These are phyloP conservation scores for Microctenopoma steveboyesi DNA, from an alignment of 2,797 vertebrate genomes.

Conservation along the genomic window DNA sequence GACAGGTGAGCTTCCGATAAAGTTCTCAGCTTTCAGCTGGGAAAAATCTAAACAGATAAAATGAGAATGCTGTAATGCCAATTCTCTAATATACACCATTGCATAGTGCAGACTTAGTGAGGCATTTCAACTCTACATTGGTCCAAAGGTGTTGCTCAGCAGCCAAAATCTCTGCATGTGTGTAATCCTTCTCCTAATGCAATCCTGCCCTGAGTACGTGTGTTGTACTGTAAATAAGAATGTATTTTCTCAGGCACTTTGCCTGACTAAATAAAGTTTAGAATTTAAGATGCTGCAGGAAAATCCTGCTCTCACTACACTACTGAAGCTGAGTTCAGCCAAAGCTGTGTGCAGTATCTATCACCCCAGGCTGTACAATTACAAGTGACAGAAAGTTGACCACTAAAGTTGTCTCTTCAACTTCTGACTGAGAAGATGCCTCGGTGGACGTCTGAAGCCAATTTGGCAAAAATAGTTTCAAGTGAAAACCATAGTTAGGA, in stretches of 20 bases:
- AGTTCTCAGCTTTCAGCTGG: slow-evolving; percentile 33
- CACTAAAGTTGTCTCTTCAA: slow-evolving; percentile 59
- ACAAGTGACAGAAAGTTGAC: slow-evolving; percentile 64
- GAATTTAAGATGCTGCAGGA: slow-evolving; percentile 68
- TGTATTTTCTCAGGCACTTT: slow-evolving; percentile 56
- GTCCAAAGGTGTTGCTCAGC: slow-evolving; percentile 46
- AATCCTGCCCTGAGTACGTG: slow-evolving; percentile 40
- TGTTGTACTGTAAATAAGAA: slow-evolving; percentile 71
- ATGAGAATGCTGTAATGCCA: slow-evolving; percentile 30
- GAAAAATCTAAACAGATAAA: slow-evolving; percentile 44
- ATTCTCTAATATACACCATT: slow-evolving; percentile 26
- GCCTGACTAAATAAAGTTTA: slow-evolving; percentile 64
- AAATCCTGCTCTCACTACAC: slow-evolving; percentile 51
- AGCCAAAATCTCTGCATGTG: slow-evolving; percentile 47
- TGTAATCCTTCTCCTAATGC: slow-evolving; percentile 44
- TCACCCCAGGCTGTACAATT: slow-evolving; percentile 51
- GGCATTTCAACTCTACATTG: slow-evolving; percentile 44
- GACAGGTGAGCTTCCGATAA: slow-evolving; percentile 39
- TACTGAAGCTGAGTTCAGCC: slow-evolving; percentile 55
- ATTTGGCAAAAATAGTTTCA: slow-evolving; percentile 52
- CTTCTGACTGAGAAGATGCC: slow-evolving; percentile 50
- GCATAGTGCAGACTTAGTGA: slow-evolving; percentile 38
- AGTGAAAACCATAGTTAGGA: slow-evolving; percentile 50
- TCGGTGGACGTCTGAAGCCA: slow-evolving; percentile 47
- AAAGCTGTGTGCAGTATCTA: slow-evolving; percentile 59